Conservation (phyloP, 2,888 invertebrate genomes). For the Eristalinus sepulchralis region DNA sequence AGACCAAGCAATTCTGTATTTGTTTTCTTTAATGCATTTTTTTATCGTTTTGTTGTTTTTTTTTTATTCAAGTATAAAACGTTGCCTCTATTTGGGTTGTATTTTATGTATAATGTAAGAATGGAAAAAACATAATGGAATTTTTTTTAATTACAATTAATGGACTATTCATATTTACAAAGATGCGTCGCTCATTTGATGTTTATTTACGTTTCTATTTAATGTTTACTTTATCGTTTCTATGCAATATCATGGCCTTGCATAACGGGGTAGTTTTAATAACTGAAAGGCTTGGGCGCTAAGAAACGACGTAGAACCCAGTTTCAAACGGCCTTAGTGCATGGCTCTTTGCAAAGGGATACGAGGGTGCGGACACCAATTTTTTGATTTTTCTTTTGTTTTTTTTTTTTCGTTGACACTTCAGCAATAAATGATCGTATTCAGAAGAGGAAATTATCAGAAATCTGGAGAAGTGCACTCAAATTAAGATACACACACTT, state of each 20-base stretch:
- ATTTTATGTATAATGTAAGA: conserved; percentile 33
- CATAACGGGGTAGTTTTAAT: not conserved
- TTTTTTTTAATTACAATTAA: conserved; percentile 28
- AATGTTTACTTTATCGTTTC: not conserved
- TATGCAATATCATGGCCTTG: not conserved
- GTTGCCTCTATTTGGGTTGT: conserved; percentile 51
- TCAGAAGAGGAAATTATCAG: too few species aligned
- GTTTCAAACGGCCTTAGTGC: too few species aligned
- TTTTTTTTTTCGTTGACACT: too few species aligned
- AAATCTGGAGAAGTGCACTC: too few species aligned
- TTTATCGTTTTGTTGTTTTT: conserved; percentile 27
- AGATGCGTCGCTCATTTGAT: conserved; percentile 24
- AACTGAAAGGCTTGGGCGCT: not conserved
- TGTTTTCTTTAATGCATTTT: conserved; percentile 5
- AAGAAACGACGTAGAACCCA: not conserved
- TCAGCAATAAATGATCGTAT: too few species aligned
- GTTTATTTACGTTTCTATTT: not conserved
- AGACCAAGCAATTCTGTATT: conserved; percentile 73
- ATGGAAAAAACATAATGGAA: conserved; percentile 7
- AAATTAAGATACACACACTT: not conserved
- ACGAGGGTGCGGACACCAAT: too few species aligned
- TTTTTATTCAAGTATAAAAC: conserved; percentile 51
- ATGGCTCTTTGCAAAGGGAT: too few species aligned
- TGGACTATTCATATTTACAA: conserved; percentile 43
- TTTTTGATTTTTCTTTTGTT: too few species aligned